A percentile compares a stretch with the other conserved stretches of the same genome.
phyloP scores from a whole-genome alignment of 2,113 vertebrate genomes.

The Poeciliopsis retropinna region DNA sequence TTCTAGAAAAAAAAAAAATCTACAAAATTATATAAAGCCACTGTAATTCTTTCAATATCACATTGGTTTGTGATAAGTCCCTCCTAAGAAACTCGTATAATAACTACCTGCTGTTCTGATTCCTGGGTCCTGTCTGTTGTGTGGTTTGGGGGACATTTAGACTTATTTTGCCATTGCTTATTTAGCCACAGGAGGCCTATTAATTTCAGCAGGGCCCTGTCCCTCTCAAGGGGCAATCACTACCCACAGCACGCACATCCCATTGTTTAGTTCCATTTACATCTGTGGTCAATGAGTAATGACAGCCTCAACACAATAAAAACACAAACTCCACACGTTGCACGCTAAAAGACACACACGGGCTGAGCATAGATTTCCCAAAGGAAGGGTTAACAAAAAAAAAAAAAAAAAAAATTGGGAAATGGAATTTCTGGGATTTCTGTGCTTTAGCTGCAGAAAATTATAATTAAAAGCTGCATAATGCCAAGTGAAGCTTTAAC shows the following conservation, averaged over 20 bases:
- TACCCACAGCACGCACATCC: conserved; percentile 69
- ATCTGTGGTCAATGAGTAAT: conserved; percentile 80
- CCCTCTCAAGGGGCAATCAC: conserved; percentile 79
- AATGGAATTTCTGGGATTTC: conserved; percentile 26
- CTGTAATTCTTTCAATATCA: conserved; percentile 70
- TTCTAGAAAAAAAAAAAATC: conserved; percentile 40
- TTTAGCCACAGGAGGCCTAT: conserved; percentile 85
- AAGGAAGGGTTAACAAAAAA: conserved; percentile 34
- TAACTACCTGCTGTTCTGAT: conserved; percentile 84
- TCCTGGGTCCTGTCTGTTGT: conserved; percentile 82
- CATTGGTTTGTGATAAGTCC: conserved; percentile 78
- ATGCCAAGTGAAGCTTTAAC: conserved; percentile 35
- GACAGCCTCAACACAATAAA: conserved; percentile 64
- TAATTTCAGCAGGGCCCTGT: conserved; percentile 81
- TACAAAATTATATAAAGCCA: conserved; percentile 53
- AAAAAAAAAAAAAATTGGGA: conserved; percentile 18
- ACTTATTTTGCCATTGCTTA: conserved; percentile 83
- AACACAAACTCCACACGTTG: conserved; percentile 59
- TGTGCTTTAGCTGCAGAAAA: conserved; percentile 34
- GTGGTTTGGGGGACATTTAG: conserved; percentile 79
- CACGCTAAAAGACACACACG: conserved; percentile 22
- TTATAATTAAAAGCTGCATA: conserved; percentile 56
- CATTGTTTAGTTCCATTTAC: conserved; percentile 81
- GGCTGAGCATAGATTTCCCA: conserved; percentile 44
- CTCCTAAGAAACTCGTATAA: conserved; percentile 77